Evolutionary conservation across 2,113 vertebrate genomes (phyloP).

Genomic region (Amia ocellicauda): DNA sequence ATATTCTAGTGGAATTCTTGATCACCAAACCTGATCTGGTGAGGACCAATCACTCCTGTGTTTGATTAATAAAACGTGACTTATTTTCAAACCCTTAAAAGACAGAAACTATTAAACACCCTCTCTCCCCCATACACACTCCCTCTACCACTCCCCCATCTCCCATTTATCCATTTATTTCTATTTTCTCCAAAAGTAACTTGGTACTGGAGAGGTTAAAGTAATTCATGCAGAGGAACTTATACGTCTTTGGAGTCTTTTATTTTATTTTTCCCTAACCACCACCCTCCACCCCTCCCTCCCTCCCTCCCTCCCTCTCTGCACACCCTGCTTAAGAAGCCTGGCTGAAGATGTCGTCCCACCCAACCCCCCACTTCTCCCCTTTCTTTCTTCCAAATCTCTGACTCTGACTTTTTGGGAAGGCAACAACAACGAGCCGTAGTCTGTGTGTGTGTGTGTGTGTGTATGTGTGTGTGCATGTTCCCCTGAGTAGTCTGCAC

Average conservation of each 20-base stretch:
- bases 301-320: neutral
- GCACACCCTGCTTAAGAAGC: conserved; percentile 21
- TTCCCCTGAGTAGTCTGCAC: conserved; percentile 10
- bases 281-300: conserved; percentile 34
- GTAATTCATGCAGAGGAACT: conserved; percentile 15
- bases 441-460: conserved; percentile 14
- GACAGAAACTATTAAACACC: no score
- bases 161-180: no score
- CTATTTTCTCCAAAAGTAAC: neutral
- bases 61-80: no score
- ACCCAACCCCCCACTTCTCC: conserved; percentile 17
- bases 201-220: conserved; percentile 18
- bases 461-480: neutral
- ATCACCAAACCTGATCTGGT: no score
- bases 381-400: conserved; percentile 4
- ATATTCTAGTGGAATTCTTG: no score
- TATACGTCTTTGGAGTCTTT: conserved; percentile 32
- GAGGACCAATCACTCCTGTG: no score
- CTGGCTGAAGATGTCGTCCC: conserved; percentile 6
- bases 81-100: no score
- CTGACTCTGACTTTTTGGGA: conserved; percentile 12
- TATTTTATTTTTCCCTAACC: conserved; percentile 45
- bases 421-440: neutral
- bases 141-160: no score
- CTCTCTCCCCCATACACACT: no score